These are phyloP conservation scores for Carabus problematicus DNA, from an alignment of 2,888 invertebrate species.

Conservation along the genomic window DNA sequence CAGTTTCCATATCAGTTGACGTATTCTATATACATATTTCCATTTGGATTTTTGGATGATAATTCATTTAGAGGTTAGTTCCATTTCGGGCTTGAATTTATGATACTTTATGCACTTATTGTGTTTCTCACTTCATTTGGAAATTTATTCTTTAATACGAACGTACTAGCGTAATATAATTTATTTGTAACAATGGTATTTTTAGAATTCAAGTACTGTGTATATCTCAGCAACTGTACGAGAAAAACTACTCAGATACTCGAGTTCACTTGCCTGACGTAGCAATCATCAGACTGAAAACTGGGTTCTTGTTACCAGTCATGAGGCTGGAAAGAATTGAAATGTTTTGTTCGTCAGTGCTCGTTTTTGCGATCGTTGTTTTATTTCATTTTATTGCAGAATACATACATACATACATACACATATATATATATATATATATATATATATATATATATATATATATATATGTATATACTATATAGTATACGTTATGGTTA, in stretches of 20 bases:
- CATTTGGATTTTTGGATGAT: too few relatives aligned
- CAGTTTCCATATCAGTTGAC: too few relatives aligned
- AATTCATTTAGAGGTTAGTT: too few relatives aligned
- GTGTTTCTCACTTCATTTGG: too few relatives aligned
- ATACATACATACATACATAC: background rate
- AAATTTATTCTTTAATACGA: too few relatives aligned
- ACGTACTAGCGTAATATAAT: too few relatives aligned
- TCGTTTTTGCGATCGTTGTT: slow-evolving; percentile 11
- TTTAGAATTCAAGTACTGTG: slow-evolving; percentile 31
- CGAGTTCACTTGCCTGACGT: slow-evolving; percentile 21
- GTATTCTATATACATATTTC: too few relatives aligned
- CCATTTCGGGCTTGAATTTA: too few relatives aligned
- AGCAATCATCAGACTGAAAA: slow-evolving; percentile 26
- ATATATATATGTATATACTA: background rate
- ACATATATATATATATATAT: background rate
- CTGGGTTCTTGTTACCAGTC: slow-evolving; percentile 33
- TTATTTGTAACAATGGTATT: slow-evolving; percentile 20
- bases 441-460: background rate
- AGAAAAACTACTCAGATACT: slow-evolving; percentile 38
- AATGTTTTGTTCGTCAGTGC: slow-evolving; percentile 27
- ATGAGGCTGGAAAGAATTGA: slow-evolving; percentile 32
- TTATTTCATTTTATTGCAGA: slow-evolving; percentile 22
- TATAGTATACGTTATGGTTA: background rate
- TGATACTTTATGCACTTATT: too few relatives aligned
- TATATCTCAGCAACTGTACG: slow-evolving; percentile 25